These are phyloP conservation scores for Phyllotis vaccarum DNA, from an alignment of 2,797 vertebrate genomes.

Conservation along the genomic window DNA sequence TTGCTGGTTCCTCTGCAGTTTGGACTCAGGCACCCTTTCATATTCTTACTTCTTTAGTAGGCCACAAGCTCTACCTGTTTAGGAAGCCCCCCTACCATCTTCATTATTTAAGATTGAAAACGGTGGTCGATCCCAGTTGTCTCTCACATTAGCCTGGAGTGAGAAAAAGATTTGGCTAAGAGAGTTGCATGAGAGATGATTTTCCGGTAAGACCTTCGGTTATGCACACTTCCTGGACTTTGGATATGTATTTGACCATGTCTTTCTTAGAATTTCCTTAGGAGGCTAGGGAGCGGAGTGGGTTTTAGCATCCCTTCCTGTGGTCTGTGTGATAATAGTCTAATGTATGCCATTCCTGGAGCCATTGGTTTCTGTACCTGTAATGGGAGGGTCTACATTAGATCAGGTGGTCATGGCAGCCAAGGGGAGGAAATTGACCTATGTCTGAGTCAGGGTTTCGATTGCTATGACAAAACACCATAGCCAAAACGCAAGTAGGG, in stretches of 20 bases:
- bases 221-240: not conserved
- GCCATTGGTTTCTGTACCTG: accelerated
- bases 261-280: not conserved
- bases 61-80: not conserved
- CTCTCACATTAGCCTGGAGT: not conserved
- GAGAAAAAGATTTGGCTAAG: not conserved
- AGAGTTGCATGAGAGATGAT: accelerated
- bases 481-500: not conserved
- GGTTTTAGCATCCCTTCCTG: not conserved
- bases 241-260: not conserved
- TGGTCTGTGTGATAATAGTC: not conserved
- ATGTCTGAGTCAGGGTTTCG: not conserved
- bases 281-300: not conserved
- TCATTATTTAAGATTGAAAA: no score
- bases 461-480: not conserved
- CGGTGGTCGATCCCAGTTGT: not conserved
- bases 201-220: not conserved
- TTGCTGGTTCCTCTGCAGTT: not conserved
- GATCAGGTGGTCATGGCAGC: not conserved
- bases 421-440: not conserved
- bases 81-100: not conserved
- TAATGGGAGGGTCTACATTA: not conserved
- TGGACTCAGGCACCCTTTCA: not conserved
- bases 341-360: accelerated
- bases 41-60: not conserved